These are phyloP conservation scores for Chirona hameri DNA, from an alignment of 2,888 invertebrate species.

Conservation along the genomic window DNA sequence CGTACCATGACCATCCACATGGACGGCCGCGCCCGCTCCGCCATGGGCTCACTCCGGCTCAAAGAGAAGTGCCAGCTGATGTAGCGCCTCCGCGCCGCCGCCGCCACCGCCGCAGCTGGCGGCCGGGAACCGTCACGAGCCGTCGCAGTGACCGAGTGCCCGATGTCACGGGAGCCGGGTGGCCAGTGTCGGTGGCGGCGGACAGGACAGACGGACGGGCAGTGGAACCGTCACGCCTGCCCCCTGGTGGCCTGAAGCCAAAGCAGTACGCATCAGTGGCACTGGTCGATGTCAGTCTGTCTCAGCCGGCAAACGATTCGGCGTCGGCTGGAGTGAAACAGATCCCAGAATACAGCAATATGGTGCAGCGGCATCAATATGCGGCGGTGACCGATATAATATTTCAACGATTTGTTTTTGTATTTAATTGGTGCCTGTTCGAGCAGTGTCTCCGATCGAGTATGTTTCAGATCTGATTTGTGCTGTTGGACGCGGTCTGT, in stretches of 20 bases:
- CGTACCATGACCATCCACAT: constrained; percentile 88
- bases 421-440: no score
- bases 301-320: no score
- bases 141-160: neutral
- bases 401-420: no score
- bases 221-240: neutral
- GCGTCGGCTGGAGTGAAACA: no score
- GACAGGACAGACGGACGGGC: neutral
- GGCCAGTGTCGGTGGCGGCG: neutral
- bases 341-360: no score
- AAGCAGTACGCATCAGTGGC: neutral
- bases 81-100: no score
- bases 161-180: neutral
- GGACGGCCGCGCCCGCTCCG: constrained; percentile 48
- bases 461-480: no score
- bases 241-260: neutral
- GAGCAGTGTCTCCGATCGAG: no score
- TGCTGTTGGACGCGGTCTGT: no score
- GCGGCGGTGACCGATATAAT: no score
- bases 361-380: no score
- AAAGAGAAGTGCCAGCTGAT: constrained; percentile 64
- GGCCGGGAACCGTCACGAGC: neutral
- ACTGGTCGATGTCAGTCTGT: no score
- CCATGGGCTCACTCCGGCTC: constrained; percentile 54
- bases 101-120: neutral